These are phyloP conservation scores for Sarcoramphus papa DNA, from an alignment of 2,797 vertebrate species.

Conservation along the genomic window DNA sequence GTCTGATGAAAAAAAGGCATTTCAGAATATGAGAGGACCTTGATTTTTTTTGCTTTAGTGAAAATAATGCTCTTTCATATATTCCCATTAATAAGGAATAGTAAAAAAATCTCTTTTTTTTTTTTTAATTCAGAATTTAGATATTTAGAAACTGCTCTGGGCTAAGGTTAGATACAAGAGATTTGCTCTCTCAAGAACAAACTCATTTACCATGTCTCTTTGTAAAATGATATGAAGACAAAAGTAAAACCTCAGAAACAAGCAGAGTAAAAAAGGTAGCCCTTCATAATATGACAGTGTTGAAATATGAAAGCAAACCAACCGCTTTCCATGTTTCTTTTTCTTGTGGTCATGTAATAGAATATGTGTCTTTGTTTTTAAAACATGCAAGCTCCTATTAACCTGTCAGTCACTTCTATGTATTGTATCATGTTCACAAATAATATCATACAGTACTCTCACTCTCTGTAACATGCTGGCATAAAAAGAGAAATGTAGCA, in stretches of 20 bases:
- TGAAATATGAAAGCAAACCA: conserved; percentile 34
- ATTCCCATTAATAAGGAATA: background rate
- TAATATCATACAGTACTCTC: background rate
- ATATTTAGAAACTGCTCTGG: background rate
- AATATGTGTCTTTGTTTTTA: conserved; percentile 20
- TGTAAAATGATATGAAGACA: conserved; percentile 15
- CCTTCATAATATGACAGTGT: conserved; percentile 13
- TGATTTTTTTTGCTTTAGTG: background rate
- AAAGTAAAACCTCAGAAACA: background rate
- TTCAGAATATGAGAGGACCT: background rate
- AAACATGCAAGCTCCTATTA: background rate
- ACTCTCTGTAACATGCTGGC: background rate
- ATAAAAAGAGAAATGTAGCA: background rate
- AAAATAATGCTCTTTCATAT: background rate
- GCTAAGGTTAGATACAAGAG: background rate
- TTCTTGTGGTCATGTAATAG: conserved; percentile 44
- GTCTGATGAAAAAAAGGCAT: background rate
- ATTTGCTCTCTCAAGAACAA: background rate
- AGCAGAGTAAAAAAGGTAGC: background rate
- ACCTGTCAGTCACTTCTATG: background rate
- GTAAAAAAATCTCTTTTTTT: background rate
- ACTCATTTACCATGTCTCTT: background rate
- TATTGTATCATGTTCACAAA: background rate
- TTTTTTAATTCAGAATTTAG: background rate
- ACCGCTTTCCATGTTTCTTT: conserved; percentile 18